A percentile compares a stretch with the other conserved stretches of the same genome.
phyloP scores from a whole-genome alignment of 1,140 invertebrate genomes.

The Adoxophyes honmai region DNA sequence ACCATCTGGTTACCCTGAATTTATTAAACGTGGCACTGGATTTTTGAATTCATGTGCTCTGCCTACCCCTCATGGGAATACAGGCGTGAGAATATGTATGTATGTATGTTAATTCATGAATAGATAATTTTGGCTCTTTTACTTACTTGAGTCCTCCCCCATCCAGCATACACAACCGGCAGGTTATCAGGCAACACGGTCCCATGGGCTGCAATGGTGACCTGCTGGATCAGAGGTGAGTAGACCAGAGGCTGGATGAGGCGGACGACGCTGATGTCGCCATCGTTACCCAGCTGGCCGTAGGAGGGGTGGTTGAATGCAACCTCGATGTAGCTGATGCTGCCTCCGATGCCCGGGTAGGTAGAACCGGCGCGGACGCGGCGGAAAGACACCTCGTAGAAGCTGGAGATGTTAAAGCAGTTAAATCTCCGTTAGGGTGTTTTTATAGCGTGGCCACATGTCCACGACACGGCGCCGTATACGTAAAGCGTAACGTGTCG shows the following conservation, averaged over 20 bases:
- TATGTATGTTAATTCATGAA: too few species aligned
- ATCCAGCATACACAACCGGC: constrained; percentile 46
- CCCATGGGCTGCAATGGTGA: constrained; percentile 26
- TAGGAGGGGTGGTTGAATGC: constrained; percentile 44
- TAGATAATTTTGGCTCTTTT: too few species aligned
- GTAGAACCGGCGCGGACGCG: constrained; percentile 45
- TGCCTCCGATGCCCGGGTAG: constrained; percentile 38
- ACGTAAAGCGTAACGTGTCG: too few species aligned
- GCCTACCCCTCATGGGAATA: too few species aligned
- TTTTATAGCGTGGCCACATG: too few species aligned
- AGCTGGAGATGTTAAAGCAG: too few species aligned
- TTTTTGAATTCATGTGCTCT: too few species aligned
- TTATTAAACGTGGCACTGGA: too few species aligned
- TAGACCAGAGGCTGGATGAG: constrained; percentile 27
- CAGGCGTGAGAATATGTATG: too few species aligned
- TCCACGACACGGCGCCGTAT: too few species aligned
- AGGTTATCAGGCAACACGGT: constrained; percentile 30
- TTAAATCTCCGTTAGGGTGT: too few species aligned
- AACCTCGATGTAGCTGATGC: constrained; percentile 20
- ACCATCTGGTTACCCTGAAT: too few species aligned
- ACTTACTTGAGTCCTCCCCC: constrained; percentile 41
- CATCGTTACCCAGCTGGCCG: constrained; percentile 26
- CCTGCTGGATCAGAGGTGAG: constrained; percentile 33
- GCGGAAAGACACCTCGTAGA: constrained; percentile 24
- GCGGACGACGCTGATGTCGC: constrained; percentile 41